A percentile compares a stretch with the other conserved stretches of the same genome.
phyloP scores from a whole-genome alignment of 2,113 vertebrate genomes.

The Pogona vitticeps region DNA sequence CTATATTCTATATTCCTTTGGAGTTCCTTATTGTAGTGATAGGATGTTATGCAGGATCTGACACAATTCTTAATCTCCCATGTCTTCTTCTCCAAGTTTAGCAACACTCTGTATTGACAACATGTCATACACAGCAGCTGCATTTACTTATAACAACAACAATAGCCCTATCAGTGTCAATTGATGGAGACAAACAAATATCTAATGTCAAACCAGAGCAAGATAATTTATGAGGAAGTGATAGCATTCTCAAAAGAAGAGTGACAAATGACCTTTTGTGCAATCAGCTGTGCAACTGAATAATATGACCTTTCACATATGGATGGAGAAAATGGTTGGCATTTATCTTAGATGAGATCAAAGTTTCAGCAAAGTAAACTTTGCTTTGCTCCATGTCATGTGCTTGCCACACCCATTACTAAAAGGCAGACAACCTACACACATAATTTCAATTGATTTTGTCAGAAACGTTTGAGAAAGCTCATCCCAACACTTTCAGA shows the following conservation, averaged over 20 bases:
- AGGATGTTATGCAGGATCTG: neutral
- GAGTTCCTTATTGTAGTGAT: neutral
- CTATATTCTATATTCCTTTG: too few relatives aligned
- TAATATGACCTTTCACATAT: neutral
- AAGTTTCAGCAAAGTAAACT: neutral
- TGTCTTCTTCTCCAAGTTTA: neutral
- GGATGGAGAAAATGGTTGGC: neutral
- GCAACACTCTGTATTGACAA: neutral
- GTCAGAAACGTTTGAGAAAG: neutral
- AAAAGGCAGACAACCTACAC: neutral
- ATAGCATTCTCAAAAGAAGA: neutral
- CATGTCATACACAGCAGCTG: constrained; percentile 14
- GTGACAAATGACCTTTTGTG: neutral
- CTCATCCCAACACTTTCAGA: neutral
- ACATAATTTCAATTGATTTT: neutral
- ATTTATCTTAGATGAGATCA: neutral
- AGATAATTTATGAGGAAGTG: neutral
- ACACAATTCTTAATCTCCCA: neutral
- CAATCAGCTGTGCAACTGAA: neutral
- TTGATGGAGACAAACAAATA: neutral
- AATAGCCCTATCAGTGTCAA: neutral
- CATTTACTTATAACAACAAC: neutral
- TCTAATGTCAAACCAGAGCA: neutral
- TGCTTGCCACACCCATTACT: neutral
- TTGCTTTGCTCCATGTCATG: neutral